A percentile compares a stretch with the other conserved stretches of the same genome.
Conservation (phyloP, 2,888 invertebrate genomes). For the Dilophus febrilis region DNA sequence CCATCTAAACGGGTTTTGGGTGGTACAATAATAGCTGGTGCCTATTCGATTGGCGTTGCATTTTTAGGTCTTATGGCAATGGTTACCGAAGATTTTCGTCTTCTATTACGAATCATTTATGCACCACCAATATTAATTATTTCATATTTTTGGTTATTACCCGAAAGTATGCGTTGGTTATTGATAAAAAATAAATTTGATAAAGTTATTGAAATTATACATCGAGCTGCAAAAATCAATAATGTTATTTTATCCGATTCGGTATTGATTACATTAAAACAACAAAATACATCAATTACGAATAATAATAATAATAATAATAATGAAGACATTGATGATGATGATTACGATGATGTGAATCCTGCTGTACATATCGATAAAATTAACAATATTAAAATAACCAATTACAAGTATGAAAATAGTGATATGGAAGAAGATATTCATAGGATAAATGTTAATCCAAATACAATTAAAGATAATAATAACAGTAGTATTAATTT, state of each 20-base stretch:
- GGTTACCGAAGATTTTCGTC: constrained; percentile 48
- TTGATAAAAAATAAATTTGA: constrained; percentile 39
- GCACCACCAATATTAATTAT: constrained; percentile 48
- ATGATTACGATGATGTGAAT: no score
- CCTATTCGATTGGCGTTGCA: constrained; percentile 53
- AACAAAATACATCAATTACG: no score
- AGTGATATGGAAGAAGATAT: constrained; percentile 16
- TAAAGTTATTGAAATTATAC: constrained; percentile 39
- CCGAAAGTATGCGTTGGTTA: constrained; percentile 64
- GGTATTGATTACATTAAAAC: constrained; percentile 15
- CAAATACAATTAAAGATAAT: no score
- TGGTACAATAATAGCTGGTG: constrained; percentile 50
- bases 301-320: neutral
- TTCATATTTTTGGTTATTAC: constrained; percentile 46
- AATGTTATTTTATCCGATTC: constrained; percentile 21
- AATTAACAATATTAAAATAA: no score
- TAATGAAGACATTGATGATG: no score
- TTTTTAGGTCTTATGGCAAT: constrained; percentile 49
- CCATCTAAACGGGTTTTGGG: constrained; percentile 53
- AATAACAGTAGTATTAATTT: no score
- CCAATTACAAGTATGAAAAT: neutral
- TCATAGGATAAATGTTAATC: neutral
- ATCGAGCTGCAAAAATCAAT: constrained; percentile 42
- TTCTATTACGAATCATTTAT: constrained; percentile 44
- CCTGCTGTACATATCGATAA: no score